Evolutionary conservation across 2,797 vertebrate species (phyloP).

Genomic region (Crax fasciolata): DNA sequence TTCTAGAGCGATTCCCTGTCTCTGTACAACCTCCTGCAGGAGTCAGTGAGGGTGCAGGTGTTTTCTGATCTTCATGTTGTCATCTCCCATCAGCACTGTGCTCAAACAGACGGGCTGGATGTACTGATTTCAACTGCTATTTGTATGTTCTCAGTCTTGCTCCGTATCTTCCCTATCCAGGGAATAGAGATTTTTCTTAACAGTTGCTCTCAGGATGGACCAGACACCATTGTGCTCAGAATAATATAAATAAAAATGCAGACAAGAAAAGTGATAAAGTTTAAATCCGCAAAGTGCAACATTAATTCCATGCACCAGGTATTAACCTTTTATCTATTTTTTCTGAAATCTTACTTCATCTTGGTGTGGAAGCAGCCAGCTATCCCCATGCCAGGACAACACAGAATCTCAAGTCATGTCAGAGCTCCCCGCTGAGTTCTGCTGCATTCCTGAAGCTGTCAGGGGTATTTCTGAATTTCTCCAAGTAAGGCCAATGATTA

Average conservation of each 20-base stretch:
- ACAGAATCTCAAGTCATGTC: not conserved
- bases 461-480: not conserved
- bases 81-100: not conserved
- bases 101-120: not conserved
- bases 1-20: slow-evolving; percentile 1
- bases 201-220: not conserved
- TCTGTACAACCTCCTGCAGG: not conserved
- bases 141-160: not conserved
- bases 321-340: not conserved
- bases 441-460: not conserved
- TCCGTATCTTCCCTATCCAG: not conserved
- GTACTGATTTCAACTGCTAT: not conserved
- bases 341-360: not conserved
- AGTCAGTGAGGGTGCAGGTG: not conserved
- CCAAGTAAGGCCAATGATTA: not conserved
- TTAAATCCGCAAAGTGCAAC: not conserved
- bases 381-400: not conserved
- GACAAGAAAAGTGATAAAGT: not conserved
- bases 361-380: not conserved
- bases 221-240: not conserved
- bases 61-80: slow-evolving; percentile 19
- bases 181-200: not conserved
- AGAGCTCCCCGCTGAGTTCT: not conserved
- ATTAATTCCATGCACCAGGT: not conserved
- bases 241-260: not conserved